These are phyloP conservation scores for Diaphora mendica DNA, from an alignment of 2,888 invertebrate genomes.

Conservation along the genomic window DNA sequence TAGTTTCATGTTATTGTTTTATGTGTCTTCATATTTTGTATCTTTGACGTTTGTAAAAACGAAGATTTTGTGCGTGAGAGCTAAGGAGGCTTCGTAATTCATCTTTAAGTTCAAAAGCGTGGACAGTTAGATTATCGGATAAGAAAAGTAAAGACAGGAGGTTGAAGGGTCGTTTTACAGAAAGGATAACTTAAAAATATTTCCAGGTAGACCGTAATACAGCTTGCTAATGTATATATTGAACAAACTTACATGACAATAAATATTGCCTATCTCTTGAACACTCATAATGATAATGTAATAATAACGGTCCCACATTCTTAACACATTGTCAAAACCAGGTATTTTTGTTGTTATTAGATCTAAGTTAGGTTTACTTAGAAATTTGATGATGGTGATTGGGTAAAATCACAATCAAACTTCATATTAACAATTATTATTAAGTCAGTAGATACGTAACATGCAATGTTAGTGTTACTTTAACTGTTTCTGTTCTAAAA, in stretches of 20 bases:
- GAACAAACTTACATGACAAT: not conserved
- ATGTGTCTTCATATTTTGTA: slow-evolving; percentile 36
- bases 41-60: slow-evolving; percentile 11
- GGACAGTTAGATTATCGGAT: not conserved
- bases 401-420: no score
- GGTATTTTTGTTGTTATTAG: no score
- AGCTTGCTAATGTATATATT: not conserved
- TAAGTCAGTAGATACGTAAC: no score
- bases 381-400: no score
- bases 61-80: slow-evolving; percentile 16
- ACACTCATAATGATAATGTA: not conserved
- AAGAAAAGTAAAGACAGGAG: not conserved
- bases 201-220: not conserved
- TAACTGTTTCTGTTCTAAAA: no score
- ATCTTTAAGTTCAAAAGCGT: not conserved
- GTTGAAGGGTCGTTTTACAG: not conserved
- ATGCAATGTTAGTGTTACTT: no score
- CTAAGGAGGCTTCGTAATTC: not conserved
- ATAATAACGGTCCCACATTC: not conserved
- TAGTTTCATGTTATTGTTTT: slow-evolving; percentile 60
- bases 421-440: no score
- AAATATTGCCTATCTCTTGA: not conserved
- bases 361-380: no score
- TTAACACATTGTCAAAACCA: no score
- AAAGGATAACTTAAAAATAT: not conserved